These are phyloP conservation scores for Artibeus lituratus DNA, from an alignment of 2,797 vertebrate species.

Conservation along the genomic window DNA sequence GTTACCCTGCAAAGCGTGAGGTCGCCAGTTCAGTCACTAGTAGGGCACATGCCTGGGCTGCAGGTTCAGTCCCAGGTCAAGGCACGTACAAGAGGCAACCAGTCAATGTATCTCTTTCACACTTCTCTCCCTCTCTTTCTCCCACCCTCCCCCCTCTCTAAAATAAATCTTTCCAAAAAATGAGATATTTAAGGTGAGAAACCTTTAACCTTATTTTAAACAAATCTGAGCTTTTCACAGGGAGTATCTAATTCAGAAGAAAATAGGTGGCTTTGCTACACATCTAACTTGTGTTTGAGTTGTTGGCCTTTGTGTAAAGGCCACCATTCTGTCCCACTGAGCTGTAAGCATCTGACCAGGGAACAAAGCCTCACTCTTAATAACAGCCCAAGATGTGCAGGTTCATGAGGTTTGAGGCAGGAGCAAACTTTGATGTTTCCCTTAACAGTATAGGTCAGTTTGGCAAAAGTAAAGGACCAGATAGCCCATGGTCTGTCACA, in stretches of 20 bases:
- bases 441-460: neutral
- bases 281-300: neutral
- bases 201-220: neutral
- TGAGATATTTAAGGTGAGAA: neutral
- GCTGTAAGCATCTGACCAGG: neutral
- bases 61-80: neutral
- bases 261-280: neutral
- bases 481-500: neutral
- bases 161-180: no score
- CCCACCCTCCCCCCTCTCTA: no score
- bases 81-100: neutral
- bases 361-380: neutral
- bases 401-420: neutral
- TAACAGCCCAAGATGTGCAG: neutral
- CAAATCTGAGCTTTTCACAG: neutral
- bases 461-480: neutral
- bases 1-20: neutral
- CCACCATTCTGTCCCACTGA: neutral
- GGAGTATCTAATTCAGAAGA: neutral
- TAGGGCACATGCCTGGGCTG: no score
- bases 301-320: neutral
- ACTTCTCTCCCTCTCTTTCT: no score
- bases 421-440: neutral
- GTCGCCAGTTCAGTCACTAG: neutral
- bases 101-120: neutral